These are phyloP conservation scores for Ranitomeya imitator DNA, from an alignment of 2,113 vertebrate species.

Conservation along the genomic window DNA sequence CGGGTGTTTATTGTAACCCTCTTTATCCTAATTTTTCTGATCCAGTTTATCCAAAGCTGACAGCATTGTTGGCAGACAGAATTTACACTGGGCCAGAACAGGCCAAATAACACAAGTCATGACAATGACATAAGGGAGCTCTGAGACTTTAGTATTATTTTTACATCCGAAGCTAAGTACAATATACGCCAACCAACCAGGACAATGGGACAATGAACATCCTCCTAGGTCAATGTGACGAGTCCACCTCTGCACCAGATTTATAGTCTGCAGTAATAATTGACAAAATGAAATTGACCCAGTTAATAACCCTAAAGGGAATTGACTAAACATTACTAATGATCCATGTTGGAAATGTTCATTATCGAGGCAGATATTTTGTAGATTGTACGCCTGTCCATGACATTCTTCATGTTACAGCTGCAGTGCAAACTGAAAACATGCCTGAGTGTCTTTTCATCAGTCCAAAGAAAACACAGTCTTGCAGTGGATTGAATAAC, in stretches of 20 bases:
- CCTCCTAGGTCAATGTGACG: not conserved
- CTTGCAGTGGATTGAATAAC: slow-evolving; percentile 53
- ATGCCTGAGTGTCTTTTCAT: slow-evolving; percentile 37
- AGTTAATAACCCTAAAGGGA: not conserved
- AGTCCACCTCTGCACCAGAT: not conserved
- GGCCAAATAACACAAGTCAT: not conserved
- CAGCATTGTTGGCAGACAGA: not conserved
- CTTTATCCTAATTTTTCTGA: not conserved
- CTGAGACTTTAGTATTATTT: not conserved
- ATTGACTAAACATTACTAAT: slow-evolving; percentile 22
- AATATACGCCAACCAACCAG: not conserved
- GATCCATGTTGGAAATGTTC: not conserved
- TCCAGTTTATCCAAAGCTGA: not conserved
- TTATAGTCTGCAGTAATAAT: slow-evolving; percentile 15
- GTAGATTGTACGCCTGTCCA: slow-evolving; percentile 8
- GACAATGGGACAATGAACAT: not conserved
- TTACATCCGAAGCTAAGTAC: not conserved
- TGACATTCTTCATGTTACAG: slow-evolving; percentile 11
- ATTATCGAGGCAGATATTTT: not conserved
- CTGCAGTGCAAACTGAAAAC: slow-evolving; percentile 37
- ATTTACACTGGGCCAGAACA: not conserved
- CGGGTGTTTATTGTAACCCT: not conserved
- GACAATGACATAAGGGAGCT: slow-evolving; percentile 3
- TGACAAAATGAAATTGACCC: slow-evolving; percentile 4
- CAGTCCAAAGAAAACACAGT: slow-evolving; percentile 51